Evolutionary conservation across 2,797 vertebrate genomes (phyloP).

Genomic region (Lutjanus argentimaculatus): DNA sequence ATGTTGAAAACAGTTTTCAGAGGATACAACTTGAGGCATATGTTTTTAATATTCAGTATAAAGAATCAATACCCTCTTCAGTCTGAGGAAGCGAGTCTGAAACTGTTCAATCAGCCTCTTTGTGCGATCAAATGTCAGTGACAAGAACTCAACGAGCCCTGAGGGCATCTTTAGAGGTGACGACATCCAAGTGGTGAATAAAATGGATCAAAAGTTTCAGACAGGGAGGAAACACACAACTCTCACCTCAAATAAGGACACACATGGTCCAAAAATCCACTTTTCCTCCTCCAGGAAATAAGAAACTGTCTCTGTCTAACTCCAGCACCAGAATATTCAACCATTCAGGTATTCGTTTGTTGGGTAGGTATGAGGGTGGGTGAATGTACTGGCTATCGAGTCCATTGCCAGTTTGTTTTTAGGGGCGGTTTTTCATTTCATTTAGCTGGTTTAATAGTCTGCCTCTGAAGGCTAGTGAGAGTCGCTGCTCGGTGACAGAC

Average conservation of each 20-base stretch:
- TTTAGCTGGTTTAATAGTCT: no score
- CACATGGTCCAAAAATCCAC: not conserved
- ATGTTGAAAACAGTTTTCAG: constrained; percentile 7
- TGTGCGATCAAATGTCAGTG: not conserved
- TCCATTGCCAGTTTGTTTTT: no score
- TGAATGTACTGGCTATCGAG: no score
- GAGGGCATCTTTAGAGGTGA: not conserved
- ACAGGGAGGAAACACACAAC: not conserved
- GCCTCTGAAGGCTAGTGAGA: no score
- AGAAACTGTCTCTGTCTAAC: not conserved
- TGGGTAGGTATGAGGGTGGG: no score
- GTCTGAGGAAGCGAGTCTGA: not conserved
- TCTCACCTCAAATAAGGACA: not conserved
- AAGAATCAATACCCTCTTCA: not conserved
- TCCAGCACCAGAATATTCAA: no score
- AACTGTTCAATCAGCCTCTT: not conserved
- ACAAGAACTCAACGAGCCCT: not conserved
- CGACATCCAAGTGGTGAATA: not conserved
- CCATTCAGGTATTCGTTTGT: no score
- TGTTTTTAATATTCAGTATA: not conserved
- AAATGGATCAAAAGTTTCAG: not conserved
- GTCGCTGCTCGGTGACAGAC: no score
- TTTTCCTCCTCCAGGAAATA: not conserved
- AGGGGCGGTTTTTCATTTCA: no score
- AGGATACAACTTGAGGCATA: not conserved